Evolutionary conservation across 1,140 invertebrate genomes (phyloP).

Genomic region (Drosophila carrolli): DNA sequence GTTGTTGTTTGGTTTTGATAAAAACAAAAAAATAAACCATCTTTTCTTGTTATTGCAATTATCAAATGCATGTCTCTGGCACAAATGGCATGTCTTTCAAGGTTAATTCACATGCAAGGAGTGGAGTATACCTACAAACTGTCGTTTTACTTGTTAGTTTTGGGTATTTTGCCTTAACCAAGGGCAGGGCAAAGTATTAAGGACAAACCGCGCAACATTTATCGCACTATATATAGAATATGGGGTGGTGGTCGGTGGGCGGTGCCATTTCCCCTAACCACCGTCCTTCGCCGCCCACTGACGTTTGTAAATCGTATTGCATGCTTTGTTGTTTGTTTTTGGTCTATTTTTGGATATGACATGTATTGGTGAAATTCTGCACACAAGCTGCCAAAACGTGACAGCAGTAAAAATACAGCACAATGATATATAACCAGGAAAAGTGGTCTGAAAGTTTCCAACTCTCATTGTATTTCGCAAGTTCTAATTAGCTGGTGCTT

Average conservation of each 20-base stretch:
- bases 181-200: constrained; percentile 43
- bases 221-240: constrained; percentile 59
- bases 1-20: constrained; percentile 23
- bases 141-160: constrained; percentile 26
- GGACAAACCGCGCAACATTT: constrained; percentile 51
- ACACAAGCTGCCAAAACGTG: constrained; percentile 75
- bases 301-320: constrained; percentile 72
- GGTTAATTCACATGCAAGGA: constrained; percentile 30
- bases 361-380: constrained; percentile 63
- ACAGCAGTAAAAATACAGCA: constrained; percentile 45
- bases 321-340: constrained; percentile 64
- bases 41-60: constrained; percentile 44
- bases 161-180: constrained; percentile 24
- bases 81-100: constrained; percentile 39
- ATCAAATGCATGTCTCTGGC: constrained; percentile 26
- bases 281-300: constrained; percentile 39
- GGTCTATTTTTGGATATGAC: constrained; percentile 73
- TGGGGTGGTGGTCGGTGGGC: neutral
- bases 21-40: constrained; percentile 18
- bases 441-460: constrained; percentile 1
- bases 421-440: constrained; percentile 19
- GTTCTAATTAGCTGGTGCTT: constrained; percentile 17
- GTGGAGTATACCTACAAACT: constrained; percentile 15
- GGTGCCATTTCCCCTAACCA: constrained; percentile 9
- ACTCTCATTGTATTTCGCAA: constrained; percentile 3